These are phyloP conservation scores for Nestor notabilis DNA, from an alignment of 2,113 vertebrate genomes.

Conservation along the genomic window DNA sequence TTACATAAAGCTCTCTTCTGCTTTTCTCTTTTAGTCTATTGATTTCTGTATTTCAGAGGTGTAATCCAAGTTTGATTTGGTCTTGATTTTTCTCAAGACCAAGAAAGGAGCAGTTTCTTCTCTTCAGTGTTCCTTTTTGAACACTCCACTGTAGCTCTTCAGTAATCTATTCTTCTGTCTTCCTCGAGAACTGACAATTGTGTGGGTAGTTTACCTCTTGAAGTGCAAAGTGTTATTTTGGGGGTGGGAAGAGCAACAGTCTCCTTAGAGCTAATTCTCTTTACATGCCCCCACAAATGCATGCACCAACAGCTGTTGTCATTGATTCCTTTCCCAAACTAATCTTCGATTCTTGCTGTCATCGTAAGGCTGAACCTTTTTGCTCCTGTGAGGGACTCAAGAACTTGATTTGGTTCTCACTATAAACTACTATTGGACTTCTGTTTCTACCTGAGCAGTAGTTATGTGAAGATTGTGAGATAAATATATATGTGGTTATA, in stretches of 20 bases:
- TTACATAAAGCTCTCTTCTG: not conserved
- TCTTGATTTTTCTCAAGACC: not conserved
- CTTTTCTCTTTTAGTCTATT: not conserved
- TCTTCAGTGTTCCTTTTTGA: not conserved
- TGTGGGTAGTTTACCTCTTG: slow-evolving; percentile 50
- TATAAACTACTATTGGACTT: not conserved
- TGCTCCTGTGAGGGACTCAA: not conserved
- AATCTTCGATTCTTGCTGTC: not conserved
- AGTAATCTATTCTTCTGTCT: not conserved
- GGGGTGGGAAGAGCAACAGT: slow-evolving; percentile 46
- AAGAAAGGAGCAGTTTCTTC: not conserved
- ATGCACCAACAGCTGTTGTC: slow-evolving; percentile 12
- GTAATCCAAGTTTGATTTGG: not conserved
- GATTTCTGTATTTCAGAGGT: not conserved
- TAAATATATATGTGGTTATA: not conserved
- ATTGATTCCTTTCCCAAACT: slow-evolving; percentile 1
- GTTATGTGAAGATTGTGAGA: not conserved
- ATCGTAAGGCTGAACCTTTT: not conserved
- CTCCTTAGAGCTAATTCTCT: slow-evolving; percentile 28
- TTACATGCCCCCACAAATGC: slow-evolving; percentile 13
- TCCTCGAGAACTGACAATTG: slow-evolving; percentile 11
- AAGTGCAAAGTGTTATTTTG: slow-evolving; percentile 54
- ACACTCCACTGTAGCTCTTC: not conserved
- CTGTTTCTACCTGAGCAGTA: not conserved
- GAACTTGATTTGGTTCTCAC: not conserved